Conservation (phyloP, 2,797 vertebrate species). For the Leptoclinus maculatus region DNA sequence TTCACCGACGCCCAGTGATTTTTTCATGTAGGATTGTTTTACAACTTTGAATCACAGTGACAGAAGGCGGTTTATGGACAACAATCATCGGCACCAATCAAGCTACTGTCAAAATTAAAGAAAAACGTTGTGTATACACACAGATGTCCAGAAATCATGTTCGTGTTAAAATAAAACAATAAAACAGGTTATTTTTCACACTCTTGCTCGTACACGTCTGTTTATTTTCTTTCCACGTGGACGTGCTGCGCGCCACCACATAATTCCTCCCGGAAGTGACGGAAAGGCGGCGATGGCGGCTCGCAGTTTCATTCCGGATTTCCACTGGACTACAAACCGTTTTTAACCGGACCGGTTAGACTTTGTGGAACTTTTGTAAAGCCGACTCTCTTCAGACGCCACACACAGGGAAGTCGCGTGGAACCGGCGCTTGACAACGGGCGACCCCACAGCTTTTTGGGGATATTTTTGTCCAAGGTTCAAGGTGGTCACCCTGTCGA, state of each 20-base stretch:
- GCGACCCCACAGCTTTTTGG: slow-evolving; percentile 49
- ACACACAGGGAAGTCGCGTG: slow-evolving; percentile 15
- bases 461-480: slow-evolving; percentile 69
- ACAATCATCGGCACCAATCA: not conserved
- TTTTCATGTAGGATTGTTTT: slow-evolving; percentile 4
- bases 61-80: not conserved
- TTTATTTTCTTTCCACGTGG: slow-evolving; percentile 81
- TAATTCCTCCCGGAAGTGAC: slow-evolving; percentile 84
- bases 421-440: slow-evolving; percentile 33
- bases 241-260: slow-evolving; percentile 76
- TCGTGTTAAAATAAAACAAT: too few species aligned
- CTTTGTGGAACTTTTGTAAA: slow-evolving; percentile 68
- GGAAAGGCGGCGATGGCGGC: slow-evolving; percentile 85
- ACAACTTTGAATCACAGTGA: not conserved
- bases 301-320: slow-evolving; percentile 87
- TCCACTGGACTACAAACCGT: slow-evolving; percentile 82
- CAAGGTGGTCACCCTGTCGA: slow-evolving; percentile 83
- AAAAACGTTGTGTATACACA: not conserved
- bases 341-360: slow-evolving; percentile 74
- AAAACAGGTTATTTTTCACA: not conserved
- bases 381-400: slow-evolving; percentile 36
- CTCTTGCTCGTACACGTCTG: slow-evolving; percentile 56
- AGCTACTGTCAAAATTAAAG: not conserved
- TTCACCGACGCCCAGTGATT: not conserved
- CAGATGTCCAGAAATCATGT: not conserved